phyloP scores from a whole-genome alignment of 2,888 invertebrate genomes.

The Cyrtodaria siliqua region DNA sequence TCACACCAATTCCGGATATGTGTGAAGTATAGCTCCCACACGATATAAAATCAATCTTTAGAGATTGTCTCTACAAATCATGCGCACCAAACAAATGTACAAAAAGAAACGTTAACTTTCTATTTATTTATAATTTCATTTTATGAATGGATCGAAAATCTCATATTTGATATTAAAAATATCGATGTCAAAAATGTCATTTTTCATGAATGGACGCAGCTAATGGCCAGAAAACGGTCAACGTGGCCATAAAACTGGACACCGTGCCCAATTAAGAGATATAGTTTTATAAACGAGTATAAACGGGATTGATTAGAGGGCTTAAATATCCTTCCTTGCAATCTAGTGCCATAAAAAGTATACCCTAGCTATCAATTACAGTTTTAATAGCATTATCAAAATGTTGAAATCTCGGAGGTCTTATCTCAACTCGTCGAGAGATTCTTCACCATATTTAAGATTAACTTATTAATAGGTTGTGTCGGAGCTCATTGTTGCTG shows the following conservation, averaged over 20 bases:
- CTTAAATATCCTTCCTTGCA: constrained; percentile 31
- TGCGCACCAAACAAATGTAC: too few species aligned
- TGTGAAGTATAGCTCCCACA: too few species aligned
- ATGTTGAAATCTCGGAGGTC: constrained; percentile 47
- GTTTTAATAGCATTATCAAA: constrained; percentile 53
- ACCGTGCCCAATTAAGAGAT: constrained; percentile 38
- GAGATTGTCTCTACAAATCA: too few species aligned
- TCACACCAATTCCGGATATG: too few species aligned
- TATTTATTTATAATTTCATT: too few species aligned
- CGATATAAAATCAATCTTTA: too few species aligned
- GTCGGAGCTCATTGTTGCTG: constrained; percentile 21
- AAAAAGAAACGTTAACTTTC: too few species aligned
- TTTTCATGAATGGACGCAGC: constrained; percentile 42
- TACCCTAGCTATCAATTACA: constrained; percentile 53
- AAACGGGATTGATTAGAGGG: constrained; percentile 37
- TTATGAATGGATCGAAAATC: constrained; percentile 8
- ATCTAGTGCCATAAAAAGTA: constrained; percentile 54
- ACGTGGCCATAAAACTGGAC: constrained; percentile 45
- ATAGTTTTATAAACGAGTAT: constrained; percentile 21
- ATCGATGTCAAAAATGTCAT: constrained; percentile 36
- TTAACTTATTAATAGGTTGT: constrained; percentile 31
- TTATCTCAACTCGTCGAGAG: constrained; percentile 10
- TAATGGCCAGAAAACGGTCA: constrained; percentile 31
- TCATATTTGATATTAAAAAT: background rate
- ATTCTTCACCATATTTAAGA: constrained; percentile 13